Percentiles rank a stretch among this genome's conserved stretches.
phyloP scores from a whole-genome alignment of 64 coral and sea anemone species.

The Pocillopora damicornis region DNA sequence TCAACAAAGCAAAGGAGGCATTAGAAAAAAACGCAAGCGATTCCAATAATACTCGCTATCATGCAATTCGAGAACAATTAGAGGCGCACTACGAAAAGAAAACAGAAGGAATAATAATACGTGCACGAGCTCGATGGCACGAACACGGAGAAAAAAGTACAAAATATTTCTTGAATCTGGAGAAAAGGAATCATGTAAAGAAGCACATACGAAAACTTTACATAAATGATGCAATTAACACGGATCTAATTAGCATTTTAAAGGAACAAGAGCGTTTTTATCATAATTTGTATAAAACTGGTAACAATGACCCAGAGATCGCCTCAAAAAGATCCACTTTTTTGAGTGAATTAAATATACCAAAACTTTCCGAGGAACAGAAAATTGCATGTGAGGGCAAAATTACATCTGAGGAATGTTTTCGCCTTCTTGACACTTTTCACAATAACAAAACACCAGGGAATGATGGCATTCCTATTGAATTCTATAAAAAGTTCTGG shows the following conservation, averaged over 20 bases:
- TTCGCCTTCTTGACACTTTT: not conserved
- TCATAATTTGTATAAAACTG: not conserved
- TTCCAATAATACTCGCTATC: not conserved
- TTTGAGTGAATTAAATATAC: not conserved
- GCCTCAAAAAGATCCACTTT: not conserved
- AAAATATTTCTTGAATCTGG: constrained; percentile 17
- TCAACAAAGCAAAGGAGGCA: not conserved
- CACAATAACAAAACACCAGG: constrained; percentile 27
- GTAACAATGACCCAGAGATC: too few relatives aligned
- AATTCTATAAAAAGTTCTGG: constrained; percentile 41
- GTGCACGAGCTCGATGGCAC: not conserved
- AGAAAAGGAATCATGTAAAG: constrained; percentile 18
- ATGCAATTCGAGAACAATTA: not conserved
- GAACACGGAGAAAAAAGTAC: constrained; percentile 23
- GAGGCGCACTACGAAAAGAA: not conserved
- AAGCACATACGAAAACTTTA: constrained; percentile 6
- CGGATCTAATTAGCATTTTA: not conserved
- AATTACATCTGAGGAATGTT: not conserved
- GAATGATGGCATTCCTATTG: constrained; percentile 42
- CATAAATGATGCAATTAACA: not conserved
- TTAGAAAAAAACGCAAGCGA: not conserved
- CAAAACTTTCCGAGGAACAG: constrained; percentile 6
- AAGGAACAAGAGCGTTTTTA: not conserved
- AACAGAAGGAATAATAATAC: not conserved
- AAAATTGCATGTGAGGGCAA: not conserved